Evolutionary conservation across 2,797 vertebrate species (phyloP), one percentile per base, ranked within the genome.

Genomic region (Lepilemur ruficaudatus): DNA sequence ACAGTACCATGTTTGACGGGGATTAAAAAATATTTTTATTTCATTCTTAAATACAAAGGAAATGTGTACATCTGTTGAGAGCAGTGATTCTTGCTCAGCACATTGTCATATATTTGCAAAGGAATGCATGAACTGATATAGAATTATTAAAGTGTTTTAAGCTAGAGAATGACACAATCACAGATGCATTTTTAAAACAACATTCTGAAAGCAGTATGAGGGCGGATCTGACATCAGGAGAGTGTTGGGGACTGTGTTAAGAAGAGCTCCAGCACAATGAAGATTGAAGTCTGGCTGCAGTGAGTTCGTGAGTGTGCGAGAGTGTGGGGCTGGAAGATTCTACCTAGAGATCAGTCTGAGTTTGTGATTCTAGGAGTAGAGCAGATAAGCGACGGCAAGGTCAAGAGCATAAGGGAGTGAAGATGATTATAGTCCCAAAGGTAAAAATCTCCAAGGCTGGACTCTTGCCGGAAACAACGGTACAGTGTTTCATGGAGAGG

Each of bases 281-380:
- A 25, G 20, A 7, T 3, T 20, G 43, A 69, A 61, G 35, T 48
- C 41, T 32, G 25, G 18, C 11, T 28, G 76, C 8, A 20, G 76
- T 5, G 14, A 28, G 48, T 52, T 2, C 1, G 15, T 9, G n/a
- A 35, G 7, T 2, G 2, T 17, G 1, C 3, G 1, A 10, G 6
- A 67, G 30, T 28, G 10, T 57, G 12, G 23, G 25, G 28, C 67
- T 79, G 32, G 23, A 63, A 43, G 25, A 73, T 35, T 13, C 63
- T 5, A 59, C 32, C 2, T 4, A 81, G 7, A 32, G 48, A 28
- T 28, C 28, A 41, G 32, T 35, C 10, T 17, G 59, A 61, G 72
- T 57, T 86, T 57, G 7, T 89, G 63, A 59, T 52, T 85, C 82
- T 48, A 93, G 43, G 35, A 20, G 9, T 1, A 70, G 23, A 72